These are phyloP conservation scores for Rotaria magnacalcarata DNA, from an alignment of 2,888 invertebrate species.

Conservation along the genomic window DNA sequence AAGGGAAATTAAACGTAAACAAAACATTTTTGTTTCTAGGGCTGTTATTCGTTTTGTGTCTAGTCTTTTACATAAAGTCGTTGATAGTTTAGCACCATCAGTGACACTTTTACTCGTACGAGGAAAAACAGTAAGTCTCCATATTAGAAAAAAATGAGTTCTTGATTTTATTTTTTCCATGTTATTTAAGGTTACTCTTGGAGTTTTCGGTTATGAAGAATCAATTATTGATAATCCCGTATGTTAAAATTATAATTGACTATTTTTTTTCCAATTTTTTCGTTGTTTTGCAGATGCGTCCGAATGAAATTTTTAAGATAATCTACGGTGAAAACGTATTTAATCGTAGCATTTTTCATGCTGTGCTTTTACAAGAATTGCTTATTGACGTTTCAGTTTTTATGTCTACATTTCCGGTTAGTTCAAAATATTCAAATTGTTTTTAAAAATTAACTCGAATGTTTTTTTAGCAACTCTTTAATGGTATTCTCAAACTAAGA, in stretches of 20 bases:
- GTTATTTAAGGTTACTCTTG: conserved; percentile 71
- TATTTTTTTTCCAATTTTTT: conserved; percentile 65
- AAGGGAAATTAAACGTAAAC: background rate
- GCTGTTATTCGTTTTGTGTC: conserved; percentile 84
- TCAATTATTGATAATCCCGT: conserved; percentile 89
- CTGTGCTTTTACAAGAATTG: conserved; percentile 85
- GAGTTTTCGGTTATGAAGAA: conserved; percentile 87
- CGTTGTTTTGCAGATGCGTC: conserved; percentile 68
- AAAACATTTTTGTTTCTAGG: conserved; percentile 58
- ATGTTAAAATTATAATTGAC: conserved; percentile 88
- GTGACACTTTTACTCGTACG: conserved; percentile 94
- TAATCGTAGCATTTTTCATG: conserved; percentile 77
- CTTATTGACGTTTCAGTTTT: conserved; percentile 86
- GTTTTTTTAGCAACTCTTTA: conserved; percentile 69
- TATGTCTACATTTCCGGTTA: conserved; percentile 78
- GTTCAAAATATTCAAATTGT: background rate
- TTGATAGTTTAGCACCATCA: conserved; percentile 94
- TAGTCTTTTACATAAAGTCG: conserved; percentile 83
- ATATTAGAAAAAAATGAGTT: background rate
- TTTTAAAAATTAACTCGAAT: background rate
- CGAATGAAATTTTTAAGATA: conserved; percentile 84
- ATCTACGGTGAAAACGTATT: conserved; percentile 64
- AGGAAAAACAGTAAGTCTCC: conserved; percentile 69
- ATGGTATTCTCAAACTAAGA: conserved; percentile 79
- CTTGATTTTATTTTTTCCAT: conserved; percentile 47